Conservation (phyloP, 2,888 invertebrate species). For the Folsomia candida region DNA sequence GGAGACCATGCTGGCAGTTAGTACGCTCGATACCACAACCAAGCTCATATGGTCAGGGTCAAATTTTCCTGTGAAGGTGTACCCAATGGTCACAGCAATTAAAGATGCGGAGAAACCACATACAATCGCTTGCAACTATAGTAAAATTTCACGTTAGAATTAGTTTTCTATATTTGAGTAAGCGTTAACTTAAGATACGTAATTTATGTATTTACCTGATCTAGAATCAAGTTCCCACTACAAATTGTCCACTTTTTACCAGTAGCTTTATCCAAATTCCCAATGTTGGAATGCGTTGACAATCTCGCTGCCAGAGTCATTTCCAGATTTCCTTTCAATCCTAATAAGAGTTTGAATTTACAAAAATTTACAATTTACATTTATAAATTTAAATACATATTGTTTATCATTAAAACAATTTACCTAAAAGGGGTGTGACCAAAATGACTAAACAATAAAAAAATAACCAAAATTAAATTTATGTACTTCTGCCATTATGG, state of each 20-base stretch:
- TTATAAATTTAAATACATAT: no score
- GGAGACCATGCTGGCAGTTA: slow-evolving; percentile 74
- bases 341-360: slow-evolving; percentile 74
- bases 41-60: slow-evolving; percentile 67
- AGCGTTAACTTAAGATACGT: no score
- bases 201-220: slow-evolving; percentile 63
- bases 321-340: slow-evolving; percentile 81
- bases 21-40: slow-evolving; percentile 69
- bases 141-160: no score
- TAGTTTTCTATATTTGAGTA: no score
- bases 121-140: slow-evolving; percentile 68
- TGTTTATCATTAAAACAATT: no score
- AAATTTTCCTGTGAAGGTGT: slow-evolving; percentile 69
- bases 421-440: slow-evolving; percentile 82
- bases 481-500: no score
- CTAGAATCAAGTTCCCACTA: slow-evolving; percentile 70
- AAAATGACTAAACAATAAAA: no score
- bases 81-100: slow-evolving; percentile 67
- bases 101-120: slow-evolving; percentile 70
- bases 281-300: slow-evolving; percentile 80
- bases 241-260: slow-evolving; percentile 67
- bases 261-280: slow-evolving; percentile 66
- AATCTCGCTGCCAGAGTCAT: slow-evolving; percentile 90
- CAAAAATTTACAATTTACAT: no score
- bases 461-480: no score